Evolutionary conservation across 2,113 vertebrate genomes (phyloP).

Genomic region (Aix galericulata): DNA sequence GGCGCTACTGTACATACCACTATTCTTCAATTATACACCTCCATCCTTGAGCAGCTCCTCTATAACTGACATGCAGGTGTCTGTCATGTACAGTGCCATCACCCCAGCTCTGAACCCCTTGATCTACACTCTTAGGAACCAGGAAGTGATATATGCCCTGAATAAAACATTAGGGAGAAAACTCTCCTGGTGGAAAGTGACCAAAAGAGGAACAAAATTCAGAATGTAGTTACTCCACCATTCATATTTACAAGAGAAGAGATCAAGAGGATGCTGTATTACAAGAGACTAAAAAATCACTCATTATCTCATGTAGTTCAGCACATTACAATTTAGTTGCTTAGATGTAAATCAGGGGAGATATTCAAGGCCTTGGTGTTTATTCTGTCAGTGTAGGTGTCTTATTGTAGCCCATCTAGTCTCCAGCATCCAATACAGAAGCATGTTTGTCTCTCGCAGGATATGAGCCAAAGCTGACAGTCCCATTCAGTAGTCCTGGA

Average conservation of each 20-base stretch:
- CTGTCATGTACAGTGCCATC: background rate
- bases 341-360: background rate
- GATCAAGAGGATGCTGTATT: background rate
- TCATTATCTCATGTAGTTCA: background rate
- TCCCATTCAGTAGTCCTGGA: background rate
- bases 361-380: background rate
- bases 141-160: constrained; percentile 56
- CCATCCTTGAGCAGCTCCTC: background rate
- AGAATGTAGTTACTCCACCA: background rate
- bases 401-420: too few species aligned
- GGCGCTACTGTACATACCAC: background rate
- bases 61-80: background rate
- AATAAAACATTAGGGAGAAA: background rate
- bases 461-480: background rate
- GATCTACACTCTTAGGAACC: constrained; percentile 60
- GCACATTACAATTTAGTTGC: background rate
- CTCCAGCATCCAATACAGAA: background rate
- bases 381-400: background rate
- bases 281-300: background rate
- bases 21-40: background rate
- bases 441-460: background rate
- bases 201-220: background rate
- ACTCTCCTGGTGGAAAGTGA: background rate
- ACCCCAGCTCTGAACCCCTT: constrained; percentile 54
- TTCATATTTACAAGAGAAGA: background rate